These are phyloP conservation scores for Stenopsyche tienmushanensis DNA, from an alignment of 1,140 invertebrate genomes.

Conservation along the genomic window DNA sequence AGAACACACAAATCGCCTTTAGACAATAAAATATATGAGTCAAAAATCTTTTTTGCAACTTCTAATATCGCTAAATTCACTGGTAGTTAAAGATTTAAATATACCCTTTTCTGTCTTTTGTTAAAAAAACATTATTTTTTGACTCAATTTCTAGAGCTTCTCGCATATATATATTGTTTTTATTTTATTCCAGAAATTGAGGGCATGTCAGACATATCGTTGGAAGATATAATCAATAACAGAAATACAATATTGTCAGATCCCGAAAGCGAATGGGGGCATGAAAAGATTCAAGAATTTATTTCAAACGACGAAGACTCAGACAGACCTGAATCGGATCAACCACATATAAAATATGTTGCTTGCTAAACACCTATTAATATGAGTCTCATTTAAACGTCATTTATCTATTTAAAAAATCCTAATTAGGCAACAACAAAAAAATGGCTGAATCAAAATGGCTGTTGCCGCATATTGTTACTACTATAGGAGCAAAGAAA, in stretches of 20 bases:
- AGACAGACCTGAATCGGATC: conserved; percentile 52
- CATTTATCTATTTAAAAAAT: not conserved
- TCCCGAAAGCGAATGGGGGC: conserved; percentile 53
- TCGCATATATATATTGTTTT: not conserved
- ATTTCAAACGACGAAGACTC: conserved; percentile 44
- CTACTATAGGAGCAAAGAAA: too few species aligned
- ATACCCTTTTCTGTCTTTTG: too few species aligned
- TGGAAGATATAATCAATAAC: conserved; percentile 38
- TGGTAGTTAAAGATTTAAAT: too few species aligned
- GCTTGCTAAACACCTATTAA: not conserved
- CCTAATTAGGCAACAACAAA: too few species aligned
- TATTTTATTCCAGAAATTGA: conserved; percentile 37
- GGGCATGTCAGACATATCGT: conserved; percentile 31
- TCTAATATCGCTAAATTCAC: too few species aligned
- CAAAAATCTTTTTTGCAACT: too few species aligned
- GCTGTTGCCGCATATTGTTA: too few species aligned
- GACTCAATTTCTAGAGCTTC: too few species aligned
- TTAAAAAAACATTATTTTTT: too few species aligned
- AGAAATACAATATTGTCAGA: conserved; percentile 54
- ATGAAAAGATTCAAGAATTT: conserved; percentile 36
- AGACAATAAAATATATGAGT: too few species aligned
- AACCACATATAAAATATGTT: conserved; percentile 18
- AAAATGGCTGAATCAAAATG: too few species aligned
- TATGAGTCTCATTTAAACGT: not conserved
- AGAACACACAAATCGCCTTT: too few species aligned